Conservation (phyloP, 2,888 invertebrate genomes). For the Nomada ferruginata region DNA sequence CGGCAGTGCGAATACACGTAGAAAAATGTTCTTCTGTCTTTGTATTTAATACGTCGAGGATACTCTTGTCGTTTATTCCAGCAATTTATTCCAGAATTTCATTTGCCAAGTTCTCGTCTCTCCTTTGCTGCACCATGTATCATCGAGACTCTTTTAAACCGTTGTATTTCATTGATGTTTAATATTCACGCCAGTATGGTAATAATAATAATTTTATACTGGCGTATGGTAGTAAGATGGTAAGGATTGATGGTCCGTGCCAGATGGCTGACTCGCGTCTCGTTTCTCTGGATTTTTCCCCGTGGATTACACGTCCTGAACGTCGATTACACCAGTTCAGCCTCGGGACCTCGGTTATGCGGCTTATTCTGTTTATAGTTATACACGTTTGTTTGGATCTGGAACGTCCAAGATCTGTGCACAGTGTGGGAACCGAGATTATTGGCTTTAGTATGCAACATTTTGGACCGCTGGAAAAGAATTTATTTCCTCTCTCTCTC, state of each 20-base stretch:
- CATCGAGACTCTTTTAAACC: background rate
- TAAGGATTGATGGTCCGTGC: slow-evolving; percentile 17
- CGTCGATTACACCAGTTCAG: background rate
- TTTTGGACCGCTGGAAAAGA: background rate
- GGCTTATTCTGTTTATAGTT: slow-evolving; percentile 28
- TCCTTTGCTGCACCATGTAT: no score
- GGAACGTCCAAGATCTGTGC: background rate
- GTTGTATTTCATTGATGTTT: background rate
- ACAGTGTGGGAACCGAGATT: background rate
- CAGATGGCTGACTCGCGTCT: slow-evolving; percentile 24
- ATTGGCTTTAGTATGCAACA: background rate
- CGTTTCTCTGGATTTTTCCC: slow-evolving; percentile 15
- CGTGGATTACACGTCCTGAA: background rate
- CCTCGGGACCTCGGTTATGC: background rate
- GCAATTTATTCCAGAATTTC: background rate
- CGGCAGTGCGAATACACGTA: no score
- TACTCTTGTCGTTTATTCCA: no score
- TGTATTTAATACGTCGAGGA: no score
- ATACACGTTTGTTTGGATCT: slow-evolving; percentile 22
- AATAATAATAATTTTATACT: slow-evolving; percentile 6
- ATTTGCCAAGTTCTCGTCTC: background rate
- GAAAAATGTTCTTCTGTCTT: no score
- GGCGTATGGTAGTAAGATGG: background rate
- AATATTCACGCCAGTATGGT: background rate
- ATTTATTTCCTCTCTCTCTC: no score